Base-by-base conservation (phyloP, 2,888 invertebrate genomes). In the Notodromas monacha region DNA sequence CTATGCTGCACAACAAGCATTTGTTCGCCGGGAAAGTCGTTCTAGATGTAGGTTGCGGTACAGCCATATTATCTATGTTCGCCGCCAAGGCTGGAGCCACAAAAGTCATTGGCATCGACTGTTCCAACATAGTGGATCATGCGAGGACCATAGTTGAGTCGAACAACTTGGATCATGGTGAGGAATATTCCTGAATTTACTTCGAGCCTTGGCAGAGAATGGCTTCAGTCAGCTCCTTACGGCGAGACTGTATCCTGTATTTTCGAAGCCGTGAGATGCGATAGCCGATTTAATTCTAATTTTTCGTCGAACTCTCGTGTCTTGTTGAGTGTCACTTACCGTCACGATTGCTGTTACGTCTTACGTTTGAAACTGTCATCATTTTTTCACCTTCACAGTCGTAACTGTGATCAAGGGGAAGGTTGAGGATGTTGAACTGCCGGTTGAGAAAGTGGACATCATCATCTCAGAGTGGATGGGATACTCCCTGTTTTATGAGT, bases 1-100 rank as follows among this genome's bases (percentile, higher is more conserved):
- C 96, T 8, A 92, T 99, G 76, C 84, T 84, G 47, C 86, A 96
- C 57, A 99, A 99, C 54, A 84, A 77, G 54, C 96, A 96, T 54
- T 60, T 96, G 36, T 92, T 99, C 52, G 73, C 74, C 39, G 51
- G 35, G 21, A 79, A 79, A 50, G 60, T 65, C 13, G 96, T 99
- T 8, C 57, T 99, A 40, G 96, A 99, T 50, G 81, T 99, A 39
- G 96, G 96, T 6, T 92, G 92, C 46, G 96, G 96, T 6, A 96
- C 96, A 0, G 96, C 92, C 26, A 99, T 99, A 44, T 57, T 99
- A 30, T 86, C 86, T 16, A 96, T 99, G 92, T 99, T 99, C 55
- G 92, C 92, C 15, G 96, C 96, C 0, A 89, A 84, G 52, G 86
- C 96, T 3, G 96, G 96, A 6, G 96, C 96, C 1, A 61, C 72